phyloP scores from a whole-genome alignment of 2,888 invertebrate species.

The Tenthredo distinguenda region DNA sequence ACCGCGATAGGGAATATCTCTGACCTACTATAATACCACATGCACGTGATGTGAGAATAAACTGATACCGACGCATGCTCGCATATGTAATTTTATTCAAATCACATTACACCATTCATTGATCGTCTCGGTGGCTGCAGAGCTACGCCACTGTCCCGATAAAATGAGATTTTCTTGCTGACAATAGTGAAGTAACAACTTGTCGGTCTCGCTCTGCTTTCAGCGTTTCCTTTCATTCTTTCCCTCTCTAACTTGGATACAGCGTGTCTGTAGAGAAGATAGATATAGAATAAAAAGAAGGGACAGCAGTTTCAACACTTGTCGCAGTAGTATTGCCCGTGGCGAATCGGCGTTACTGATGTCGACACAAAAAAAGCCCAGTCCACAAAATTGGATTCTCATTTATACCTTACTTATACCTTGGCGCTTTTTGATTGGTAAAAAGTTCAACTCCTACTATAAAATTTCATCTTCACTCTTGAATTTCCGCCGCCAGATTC shows the following conservation, averaged over 20 bases:
- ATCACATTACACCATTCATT: not conserved
- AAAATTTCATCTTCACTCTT: not conserved
- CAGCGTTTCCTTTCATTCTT: not conserved
- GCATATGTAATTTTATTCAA: not conserved
- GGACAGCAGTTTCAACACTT: slow-evolving; percentile 53
- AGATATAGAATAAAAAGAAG: not conserved
- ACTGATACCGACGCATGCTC: not conserved
- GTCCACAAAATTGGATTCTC: slow-evolving; percentile 55
- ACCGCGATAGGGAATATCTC: slow-evolving; percentile 10
- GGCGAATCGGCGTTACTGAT: slow-evolving; percentile 56
- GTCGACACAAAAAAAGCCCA: slow-evolving; percentile 53
- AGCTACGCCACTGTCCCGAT: slow-evolving; percentile 50
- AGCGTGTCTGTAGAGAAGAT: slow-evolving; percentile 22
- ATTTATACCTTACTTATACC: slow-evolving; percentile 51
- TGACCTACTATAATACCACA: slow-evolving; percentile 17
- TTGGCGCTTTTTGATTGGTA: slow-evolving; percentile 39
- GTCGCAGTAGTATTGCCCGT: slow-evolving; percentile 55
- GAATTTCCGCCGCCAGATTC: not conserved
- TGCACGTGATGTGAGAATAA: not conserved
- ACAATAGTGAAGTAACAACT: slow-evolving; percentile 54
- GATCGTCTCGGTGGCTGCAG: not conserved
- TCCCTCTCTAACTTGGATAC: slow-evolving; percentile 37
- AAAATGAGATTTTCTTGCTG: slow-evolving; percentile 55
- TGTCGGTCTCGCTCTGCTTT: slow-evolving; percentile 29
- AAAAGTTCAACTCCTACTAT: not conserved